These are phyloP conservation scores for Platycercus adscitus DNA, from an alignment of 2,113 vertebrate genomes.

Conservation along the genomic window DNA sequence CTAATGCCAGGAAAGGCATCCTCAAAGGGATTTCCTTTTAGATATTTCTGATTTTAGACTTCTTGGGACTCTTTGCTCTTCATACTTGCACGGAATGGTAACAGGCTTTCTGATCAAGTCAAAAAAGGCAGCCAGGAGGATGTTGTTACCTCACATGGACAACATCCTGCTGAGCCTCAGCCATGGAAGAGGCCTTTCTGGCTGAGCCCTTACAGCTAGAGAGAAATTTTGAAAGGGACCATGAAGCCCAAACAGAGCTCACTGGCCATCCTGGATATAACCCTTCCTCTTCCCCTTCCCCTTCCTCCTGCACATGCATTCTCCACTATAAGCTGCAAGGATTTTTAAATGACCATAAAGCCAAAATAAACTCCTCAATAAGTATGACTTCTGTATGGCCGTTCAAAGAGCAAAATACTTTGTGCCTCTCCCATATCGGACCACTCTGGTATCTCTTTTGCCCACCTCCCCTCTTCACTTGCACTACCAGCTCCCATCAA, in stretches of 20 bases:
- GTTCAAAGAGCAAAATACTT: background rate
- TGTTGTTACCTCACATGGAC: background rate
- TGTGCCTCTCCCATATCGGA: rapidly evolving
- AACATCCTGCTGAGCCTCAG: background rate
- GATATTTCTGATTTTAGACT: background rate
- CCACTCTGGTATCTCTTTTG: background rate
- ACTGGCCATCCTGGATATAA: background rate
- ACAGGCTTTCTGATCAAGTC: rapidly evolving
- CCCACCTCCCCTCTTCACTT: background rate
- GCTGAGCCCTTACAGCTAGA: background rate
- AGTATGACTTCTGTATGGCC: background rate
- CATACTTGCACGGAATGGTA: background rate
- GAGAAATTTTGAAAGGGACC: background rate
- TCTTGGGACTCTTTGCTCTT: background rate
- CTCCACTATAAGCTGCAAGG: background rate
- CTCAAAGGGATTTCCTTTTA: background rate
- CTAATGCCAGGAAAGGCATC: background rate
- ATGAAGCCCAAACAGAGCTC: background rate
- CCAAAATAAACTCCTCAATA: background rate
- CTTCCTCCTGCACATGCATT: background rate
- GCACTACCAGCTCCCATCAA: rapidly evolving
- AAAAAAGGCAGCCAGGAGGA: background rate
- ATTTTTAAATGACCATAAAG: background rate
- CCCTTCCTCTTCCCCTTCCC: background rate
- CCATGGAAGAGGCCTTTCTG: background rate